Base-by-base conservation (phyloP, 2,888 invertebrate genomes). In the Germaria angustata region DNA sequence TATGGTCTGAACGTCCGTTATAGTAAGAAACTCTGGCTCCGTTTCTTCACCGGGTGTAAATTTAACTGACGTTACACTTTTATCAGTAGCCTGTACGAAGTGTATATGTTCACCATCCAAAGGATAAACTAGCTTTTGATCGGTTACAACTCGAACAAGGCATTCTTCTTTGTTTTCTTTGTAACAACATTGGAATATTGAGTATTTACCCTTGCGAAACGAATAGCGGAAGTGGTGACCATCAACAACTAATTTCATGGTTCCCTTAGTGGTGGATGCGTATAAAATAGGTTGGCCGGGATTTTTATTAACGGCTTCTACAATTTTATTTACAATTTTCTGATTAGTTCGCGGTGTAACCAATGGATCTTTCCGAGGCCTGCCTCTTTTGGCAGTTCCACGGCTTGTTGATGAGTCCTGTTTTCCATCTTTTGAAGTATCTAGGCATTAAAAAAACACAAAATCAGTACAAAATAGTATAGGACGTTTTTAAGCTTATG, bases 161-260 rank as follows among this genome's bases (percentile, higher is more conserved):
- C 91, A 91, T 79, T 90, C 88, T 28, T 89, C 88, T 22, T 87
- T 89, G 36, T 88, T 90, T 63, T 90, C 90, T 15, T 90, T 87
- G 81, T 89, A 90, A 65, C 90, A 90, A 83, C 90, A 90, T 68
- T 90, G 90, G 84, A 90, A 90, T 24, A 90, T 88, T 11, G 89
- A 88, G 61, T 85, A 90, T 34, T 87, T 86, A 11, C 87, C 88
- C 61, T 90, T 88, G 17, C 91, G 90, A 84, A 88, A 91, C 36
- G 88, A 87, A 61, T 90, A 91, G 63, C 87, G 88, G 53, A 89
- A 91, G 59, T 91, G 88, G 83, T 91, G 91, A 0, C 90, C 90
- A 36, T 90, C 88, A n/a, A 86, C 89, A 2, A 90, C 76, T 24
- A 91, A 84, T 77, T 91, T 91, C 84, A 91, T 90, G n/a, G 90